Conservation (phyloP, 1,140 invertebrate genomes). For the Idris sp. region DNA sequence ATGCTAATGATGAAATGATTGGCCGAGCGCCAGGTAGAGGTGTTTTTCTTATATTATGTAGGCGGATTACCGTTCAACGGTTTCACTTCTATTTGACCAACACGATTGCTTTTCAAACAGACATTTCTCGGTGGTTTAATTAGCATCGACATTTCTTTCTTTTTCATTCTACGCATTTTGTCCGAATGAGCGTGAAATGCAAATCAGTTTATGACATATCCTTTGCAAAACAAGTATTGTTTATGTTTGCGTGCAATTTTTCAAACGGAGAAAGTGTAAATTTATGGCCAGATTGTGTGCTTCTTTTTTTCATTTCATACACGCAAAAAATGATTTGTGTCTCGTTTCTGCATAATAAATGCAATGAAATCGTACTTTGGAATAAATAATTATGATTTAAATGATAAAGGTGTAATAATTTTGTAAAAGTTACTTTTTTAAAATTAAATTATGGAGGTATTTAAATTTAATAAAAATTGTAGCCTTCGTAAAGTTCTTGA, state of each 20-base stretch:
- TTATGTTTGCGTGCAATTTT: conserved; percentile 12
- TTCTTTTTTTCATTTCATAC: conserved; percentile 1
- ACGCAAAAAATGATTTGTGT: not conserved
- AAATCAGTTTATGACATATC: conserved; percentile 23
- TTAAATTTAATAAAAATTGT: too few species aligned
- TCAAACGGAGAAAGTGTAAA: conserved; percentile 13
- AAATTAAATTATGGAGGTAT: too few species aligned
- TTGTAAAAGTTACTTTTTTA: too few species aligned
- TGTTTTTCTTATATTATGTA: conserved; percentile 39
- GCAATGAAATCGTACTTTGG: not conserved
- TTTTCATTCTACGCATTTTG: too few species aligned
- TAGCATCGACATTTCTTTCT: conserved; percentile 35
- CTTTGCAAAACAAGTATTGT: conserved; percentile 34
- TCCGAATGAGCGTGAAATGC: conserved; percentile 20
- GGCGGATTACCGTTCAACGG: conserved; percentile 27
- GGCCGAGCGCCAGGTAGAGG: conserved; percentile 16
- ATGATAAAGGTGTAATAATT: too few species aligned
- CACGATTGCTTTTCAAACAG: conserved; percentile 43
- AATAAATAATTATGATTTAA: too few species aligned
- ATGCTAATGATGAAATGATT: conserved; percentile 70
- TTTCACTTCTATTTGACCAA: conserved; percentile 53
- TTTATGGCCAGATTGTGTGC: conserved; percentile 5
- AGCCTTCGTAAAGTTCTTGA: too few species aligned
- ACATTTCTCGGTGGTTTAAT: conserved; percentile 54
- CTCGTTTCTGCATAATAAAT: not conserved